These are phyloP conservation scores for Okamejei kenojei DNA, from an alignment of 2,797 vertebrate species.

Conservation along the genomic window DNA sequence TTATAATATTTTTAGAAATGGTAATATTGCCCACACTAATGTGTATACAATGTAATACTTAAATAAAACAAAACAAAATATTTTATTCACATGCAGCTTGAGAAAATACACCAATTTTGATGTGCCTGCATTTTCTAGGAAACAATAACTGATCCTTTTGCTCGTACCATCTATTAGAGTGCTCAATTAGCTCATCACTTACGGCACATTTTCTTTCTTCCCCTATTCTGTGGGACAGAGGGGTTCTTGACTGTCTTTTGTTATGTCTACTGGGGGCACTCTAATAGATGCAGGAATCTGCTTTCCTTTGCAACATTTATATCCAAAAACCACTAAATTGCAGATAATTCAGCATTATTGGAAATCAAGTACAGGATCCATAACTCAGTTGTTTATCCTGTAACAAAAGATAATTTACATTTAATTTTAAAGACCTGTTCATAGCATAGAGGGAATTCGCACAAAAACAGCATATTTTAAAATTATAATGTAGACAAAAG, in stretches of 20 bases:
- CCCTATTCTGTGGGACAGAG: background rate
- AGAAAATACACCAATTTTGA: background rate
- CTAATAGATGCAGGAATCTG: background rate
- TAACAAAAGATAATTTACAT: background rate
- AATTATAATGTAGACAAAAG: background rate
- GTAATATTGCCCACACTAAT: background rate
- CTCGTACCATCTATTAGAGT: background rate
- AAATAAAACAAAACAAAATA: background rate
- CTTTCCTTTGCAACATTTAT: background rate
- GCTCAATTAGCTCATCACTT: background rate
- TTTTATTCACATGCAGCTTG: background rate
- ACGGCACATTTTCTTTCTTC: background rate
- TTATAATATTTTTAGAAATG: background rate
- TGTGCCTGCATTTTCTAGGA: background rate
- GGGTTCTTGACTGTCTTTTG: background rate
- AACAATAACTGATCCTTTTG: background rate
- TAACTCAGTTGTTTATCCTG: background rate
- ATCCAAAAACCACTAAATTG: too few relatives aligned
- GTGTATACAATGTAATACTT: background rate
- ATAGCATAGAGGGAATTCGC: background rate
- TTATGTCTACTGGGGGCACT: background rate
- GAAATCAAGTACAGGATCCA: background rate
- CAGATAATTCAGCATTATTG: background rate
- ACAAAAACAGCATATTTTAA: background rate
- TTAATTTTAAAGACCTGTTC: background rate